These are phyloP conservation scores for Lamproptera curius DNA, from an alignment of 2,888 invertebrate genomes.

Conservation along the genomic window DNA sequence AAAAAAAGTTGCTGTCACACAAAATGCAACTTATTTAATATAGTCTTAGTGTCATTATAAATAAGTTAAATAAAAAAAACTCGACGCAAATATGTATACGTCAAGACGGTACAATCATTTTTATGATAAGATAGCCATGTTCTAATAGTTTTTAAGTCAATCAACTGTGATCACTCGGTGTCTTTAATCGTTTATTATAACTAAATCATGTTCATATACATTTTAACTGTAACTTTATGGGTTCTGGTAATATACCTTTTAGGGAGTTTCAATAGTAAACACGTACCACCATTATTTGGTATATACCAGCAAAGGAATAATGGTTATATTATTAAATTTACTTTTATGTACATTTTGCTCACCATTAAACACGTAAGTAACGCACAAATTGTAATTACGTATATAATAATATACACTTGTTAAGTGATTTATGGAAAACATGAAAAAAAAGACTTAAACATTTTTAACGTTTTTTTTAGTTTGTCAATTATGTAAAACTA, in stretches of 20 bases:
- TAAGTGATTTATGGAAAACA: background rate
- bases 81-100: too few relatives aligned
- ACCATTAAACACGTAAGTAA: constrained; percentile 64
- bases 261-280: constrained; percentile 49
- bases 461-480: constrained; percentile 36
- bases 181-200: constrained; percentile 4
- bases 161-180: constrained; percentile 1
- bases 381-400: background rate
- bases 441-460: background rate
- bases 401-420: background rate
- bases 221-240: constrained; percentile 37
- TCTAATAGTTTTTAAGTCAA: constrained; percentile 4
- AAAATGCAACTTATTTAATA: too few relatives aligned
- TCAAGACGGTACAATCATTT: constrained; percentile 11
- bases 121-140: constrained; percentile 22
- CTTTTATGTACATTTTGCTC: constrained; percentile 62
- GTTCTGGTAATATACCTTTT: constrained; percentile 50
- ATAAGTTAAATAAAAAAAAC: too few relatives aligned
- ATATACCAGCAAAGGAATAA: constrained; percentile 72
- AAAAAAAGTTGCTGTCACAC: too few relatives aligned
- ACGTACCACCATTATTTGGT: constrained; percentile 62
- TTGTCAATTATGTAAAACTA: constrained; percentile 38
- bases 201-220: constrained; percentile 40
- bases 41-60: too few relatives aligned
- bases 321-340: constrained; percentile 70